phyloP scores from a whole-genome alignment of 1,140 invertebrate genomes.

The Fopius arisanus region DNA sequence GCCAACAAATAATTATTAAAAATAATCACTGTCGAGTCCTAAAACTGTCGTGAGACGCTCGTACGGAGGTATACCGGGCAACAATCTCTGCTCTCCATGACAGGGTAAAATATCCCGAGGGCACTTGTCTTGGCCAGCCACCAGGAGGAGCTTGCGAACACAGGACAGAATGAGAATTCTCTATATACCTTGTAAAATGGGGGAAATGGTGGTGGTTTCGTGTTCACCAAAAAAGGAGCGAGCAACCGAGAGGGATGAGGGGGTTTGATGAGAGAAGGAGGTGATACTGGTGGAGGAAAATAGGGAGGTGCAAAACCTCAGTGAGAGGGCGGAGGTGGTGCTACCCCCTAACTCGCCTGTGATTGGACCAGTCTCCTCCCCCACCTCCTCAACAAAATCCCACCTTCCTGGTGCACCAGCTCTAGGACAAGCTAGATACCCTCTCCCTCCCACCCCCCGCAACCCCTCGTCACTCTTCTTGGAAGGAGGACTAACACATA shows the following conservation, averaged over 20 bases:
- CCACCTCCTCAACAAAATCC: slow-evolving; percentile 37
- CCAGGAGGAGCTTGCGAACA: slow-evolving; percentile 42
- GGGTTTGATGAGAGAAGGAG: slow-evolving; percentile 37
- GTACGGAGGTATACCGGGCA: slow-evolving; percentile 43
- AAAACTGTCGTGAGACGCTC: slow-evolving; percentile 16
- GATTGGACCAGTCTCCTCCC: slow-evolving; percentile 58
- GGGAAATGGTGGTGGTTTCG: slow-evolving; percentile 37
- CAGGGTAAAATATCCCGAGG: slow-evolving; percentile 60
- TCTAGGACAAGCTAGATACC: slow-evolving; percentile 27
- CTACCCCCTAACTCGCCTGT: slow-evolving; percentile 51
- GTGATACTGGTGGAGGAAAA: slow-evolving; percentile 11
- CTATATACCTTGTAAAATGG: slow-evolving; percentile 36
- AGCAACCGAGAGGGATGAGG: neutral
- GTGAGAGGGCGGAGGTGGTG: slow-evolving; percentile 41
- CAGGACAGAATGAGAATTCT: slow-evolving; percentile 36
- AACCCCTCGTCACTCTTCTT: slow-evolving; percentile 19
- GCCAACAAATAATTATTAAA: neutral
- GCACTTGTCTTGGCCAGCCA: slow-evolving; percentile 62
- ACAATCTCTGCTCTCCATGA: slow-evolving; percentile 62
- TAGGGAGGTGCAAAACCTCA: slow-evolving; percentile 17
- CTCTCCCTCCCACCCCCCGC: slow-evolving; percentile 36
- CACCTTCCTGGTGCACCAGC: slow-evolving; percentile 19
- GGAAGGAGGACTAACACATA: neutral
- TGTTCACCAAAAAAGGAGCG: slow-evolving; percentile 22
- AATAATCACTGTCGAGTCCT: neutral